Evolutionary conservation across 2,113 vertebrate genomes (phyloP).

Genomic region (Manacus vitellinus): DNA sequence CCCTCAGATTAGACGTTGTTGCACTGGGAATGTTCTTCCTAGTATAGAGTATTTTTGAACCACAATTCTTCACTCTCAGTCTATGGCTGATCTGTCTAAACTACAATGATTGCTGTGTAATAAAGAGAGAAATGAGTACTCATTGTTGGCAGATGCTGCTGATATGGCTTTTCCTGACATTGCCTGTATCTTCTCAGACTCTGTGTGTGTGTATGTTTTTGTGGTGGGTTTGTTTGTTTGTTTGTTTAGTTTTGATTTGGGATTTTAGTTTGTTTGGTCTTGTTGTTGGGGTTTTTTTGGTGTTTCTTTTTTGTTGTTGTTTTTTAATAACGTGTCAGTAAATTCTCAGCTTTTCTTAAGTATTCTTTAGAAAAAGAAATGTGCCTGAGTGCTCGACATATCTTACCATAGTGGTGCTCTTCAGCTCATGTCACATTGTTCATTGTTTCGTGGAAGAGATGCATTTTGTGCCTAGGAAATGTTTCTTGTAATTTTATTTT

Average conservation of each 20-base stretch:
- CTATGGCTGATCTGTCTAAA: neutral
- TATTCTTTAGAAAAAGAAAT: neutral
- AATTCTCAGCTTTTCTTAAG: neutral
- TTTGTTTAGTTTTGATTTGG: neutral
- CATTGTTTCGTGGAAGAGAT: neutral
- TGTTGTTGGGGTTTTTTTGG: neutral
- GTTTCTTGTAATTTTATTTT: neutral
- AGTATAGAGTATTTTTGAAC: neutral
- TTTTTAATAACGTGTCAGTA: neutral
- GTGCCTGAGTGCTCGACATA: neutral
- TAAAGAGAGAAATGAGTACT: neutral
- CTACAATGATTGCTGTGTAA: neutral
- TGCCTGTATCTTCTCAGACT: neutral
- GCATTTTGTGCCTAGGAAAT: neutral
- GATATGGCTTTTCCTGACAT: neutral
- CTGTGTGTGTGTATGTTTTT: neutral
- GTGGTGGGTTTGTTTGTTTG: neutral
- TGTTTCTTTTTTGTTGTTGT: neutral
- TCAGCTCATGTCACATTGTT: neutral
- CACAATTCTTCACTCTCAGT: neutral
- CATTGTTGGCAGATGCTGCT: neutral
- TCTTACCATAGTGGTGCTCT: neutral
- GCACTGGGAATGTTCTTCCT: neutral
- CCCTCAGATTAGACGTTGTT: neutral
- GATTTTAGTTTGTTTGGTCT: neutral